Evolutionary conservation across 2,888 invertebrate genomes (phyloP), one percentile per base, ranked within the genome.

Genomic region (Ceriagrion tenellum): DNA sequence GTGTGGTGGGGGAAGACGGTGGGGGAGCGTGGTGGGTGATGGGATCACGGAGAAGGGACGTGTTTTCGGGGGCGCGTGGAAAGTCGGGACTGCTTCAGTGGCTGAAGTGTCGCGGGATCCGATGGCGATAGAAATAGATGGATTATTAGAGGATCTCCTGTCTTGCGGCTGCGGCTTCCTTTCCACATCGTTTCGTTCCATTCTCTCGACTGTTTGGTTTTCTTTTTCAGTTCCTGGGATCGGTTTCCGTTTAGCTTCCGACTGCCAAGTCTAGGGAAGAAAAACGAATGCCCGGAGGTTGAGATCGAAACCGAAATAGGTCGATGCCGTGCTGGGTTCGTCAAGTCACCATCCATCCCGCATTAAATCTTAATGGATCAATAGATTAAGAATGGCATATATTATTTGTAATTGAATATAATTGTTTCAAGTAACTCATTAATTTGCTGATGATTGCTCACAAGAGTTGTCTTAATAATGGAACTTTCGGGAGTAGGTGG

Each of bases 101-200:
- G 35, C 81, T 26, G 35, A 35, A 35, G 30, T 30, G 26, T 81
- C 81, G 30, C 81, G 81, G 30, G 81, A 81, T 81, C 81, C 81
- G 81, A 30, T 30, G 81, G 81, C 81, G 35, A 81, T 81, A 35
- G 81, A 81, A 81, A 81, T 81, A 81, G 81, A 81, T 81, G 81
- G 81, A 81, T 81, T 81, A 81, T 81, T 35, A 35, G 81, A 18
- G 81, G 81, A 81, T 81, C 81, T 81, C 16, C n/a, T 69, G 18
- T 59, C 26, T 69, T 20, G 69, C 69, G 63, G 4, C 63, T 20
- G 23, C 4, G 18, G 59, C 6, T 20, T 59, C 26, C 69, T 69
- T 69, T 69, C 26, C 69, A 2, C 81, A 81, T 35, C 81, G 13
- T 81, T 35, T 16, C 13, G 81, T 16, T 81, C 30, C 81, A 30